Evolutionary conservation across 2,888 invertebrate genomes (phyloP), one percentile per base, ranked within the genome.

Genomic region (Synanthedon vespiformis): DNA sequence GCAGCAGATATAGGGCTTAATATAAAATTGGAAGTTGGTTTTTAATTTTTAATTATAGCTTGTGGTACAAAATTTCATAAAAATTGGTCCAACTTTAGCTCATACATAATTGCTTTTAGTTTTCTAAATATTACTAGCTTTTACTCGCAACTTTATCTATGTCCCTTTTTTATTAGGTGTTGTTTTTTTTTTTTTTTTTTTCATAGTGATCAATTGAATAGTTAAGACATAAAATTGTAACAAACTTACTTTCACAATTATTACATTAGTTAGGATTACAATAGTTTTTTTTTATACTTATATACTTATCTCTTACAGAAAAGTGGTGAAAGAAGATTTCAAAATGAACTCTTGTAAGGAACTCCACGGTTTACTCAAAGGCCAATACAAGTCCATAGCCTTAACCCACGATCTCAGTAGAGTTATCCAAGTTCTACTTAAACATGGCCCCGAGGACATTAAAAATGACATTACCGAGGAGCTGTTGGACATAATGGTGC

Each of bases 381-480:
- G 85, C 0, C 90, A 92, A 62, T 90, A 92, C 72, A 89, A 89
- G 53, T 90, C 92, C 56, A 88, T 95, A 61, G 92, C 94, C 8
- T 89, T 93, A 60, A 92, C 94, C 0, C 95, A 98, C 72, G 98
- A 98, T 70, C 92, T 95, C 47, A 94, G 95, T 4, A 86, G 98
- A 62, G 93, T 98, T 1, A 91, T 98, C 51, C 97, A 98, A 73
- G 96, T 95, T 70, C 82, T 98, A 57, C 81, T 97, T 0, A 95
- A 95, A 68, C 89, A 92, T 62, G 91, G 93, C 1, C 80, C 90
- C 0, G 87, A 90, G 0, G 85, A 91, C 18, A 89, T 95, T 16
- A 90, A 92, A 47, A 88, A 89, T 52, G 89, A 90, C 55, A 89
- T 98, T 13, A 91, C 90, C 0, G 88, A 89, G 64, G 95, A 96